Conservation (phyloP, 2,888 invertebrate species). For the Venusia cambrica region DNA sequence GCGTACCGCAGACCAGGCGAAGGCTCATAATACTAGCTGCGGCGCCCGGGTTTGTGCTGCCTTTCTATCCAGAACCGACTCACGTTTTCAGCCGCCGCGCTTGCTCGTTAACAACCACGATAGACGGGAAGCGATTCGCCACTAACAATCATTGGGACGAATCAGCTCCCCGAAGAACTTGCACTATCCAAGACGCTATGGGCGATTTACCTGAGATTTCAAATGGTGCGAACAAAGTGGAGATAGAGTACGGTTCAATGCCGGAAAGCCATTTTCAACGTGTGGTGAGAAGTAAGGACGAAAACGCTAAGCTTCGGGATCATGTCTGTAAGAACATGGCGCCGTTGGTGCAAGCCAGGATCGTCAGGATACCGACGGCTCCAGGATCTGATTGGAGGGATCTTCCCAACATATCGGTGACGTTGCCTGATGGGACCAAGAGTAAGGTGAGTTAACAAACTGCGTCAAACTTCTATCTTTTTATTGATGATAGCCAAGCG, state of each 20-base stretch:
- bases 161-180: slow-evolving; percentile 88
- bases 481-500: too few species aligned
- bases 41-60: slow-evolving; percentile 88
- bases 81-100: slow-evolving; percentile 88
- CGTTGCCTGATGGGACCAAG: slow-evolving; percentile 85
- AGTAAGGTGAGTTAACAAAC: slow-evolving; percentile 79
- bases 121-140: slow-evolving; percentile 70
- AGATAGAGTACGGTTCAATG: slow-evolving; percentile 86
- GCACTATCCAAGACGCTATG: slow-evolving; percentile 91
- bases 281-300: slow-evolving; percentile 82
- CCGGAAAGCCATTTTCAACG: slow-evolving; percentile 89
- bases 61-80: slow-evolving; percentile 88
- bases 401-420: slow-evolving; percentile 87
- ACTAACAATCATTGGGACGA: slow-evolving; percentile 83
- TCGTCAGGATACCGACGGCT: slow-evolving; percentile 86
- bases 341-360: slow-evolving; percentile 88
- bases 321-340: slow-evolving; percentile 94
- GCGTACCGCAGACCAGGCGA: slow-evolving; percentile 90
- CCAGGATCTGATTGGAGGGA: slow-evolving; percentile 93
- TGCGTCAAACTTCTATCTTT: too few species aligned
- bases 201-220: slow-evolving; percentile 88
- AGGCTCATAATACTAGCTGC: slow-evolving; percentile 90
- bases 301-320: slow-evolving; percentile 82
- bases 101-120: slow-evolving; percentile 76
- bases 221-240: slow-evolving; percentile 85